These are phyloP conservation scores for Nasonovia ribisnigri DNA, from an alignment of 2,888 invertebrate species.

Conservation along the genomic window DNA sequence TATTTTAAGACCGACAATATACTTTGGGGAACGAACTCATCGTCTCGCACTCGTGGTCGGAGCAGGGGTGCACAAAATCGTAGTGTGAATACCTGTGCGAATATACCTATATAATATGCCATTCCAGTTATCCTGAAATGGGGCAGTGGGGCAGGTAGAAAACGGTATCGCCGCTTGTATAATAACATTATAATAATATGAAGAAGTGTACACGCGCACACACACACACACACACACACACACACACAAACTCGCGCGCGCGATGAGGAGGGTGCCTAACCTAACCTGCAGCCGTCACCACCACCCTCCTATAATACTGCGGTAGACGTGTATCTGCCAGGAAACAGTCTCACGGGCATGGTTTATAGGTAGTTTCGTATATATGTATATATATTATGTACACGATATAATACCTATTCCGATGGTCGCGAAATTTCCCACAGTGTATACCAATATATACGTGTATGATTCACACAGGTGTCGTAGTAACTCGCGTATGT, in stretches of 20 bases:
- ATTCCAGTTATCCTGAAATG: background rate
- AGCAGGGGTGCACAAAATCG: background rate
- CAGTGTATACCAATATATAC: background rate
- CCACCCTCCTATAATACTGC: background rate
- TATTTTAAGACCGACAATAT: background rate
- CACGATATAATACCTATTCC: background rate
- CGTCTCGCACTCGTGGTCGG: background rate
- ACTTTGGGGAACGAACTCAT: background rate
- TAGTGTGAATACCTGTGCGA: background rate
- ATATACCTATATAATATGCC: background rate
- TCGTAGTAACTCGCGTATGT: background rate
- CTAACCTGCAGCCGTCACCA: background rate
- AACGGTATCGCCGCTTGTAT: background rate
- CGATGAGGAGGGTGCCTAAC: background rate
- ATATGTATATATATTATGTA: background rate
- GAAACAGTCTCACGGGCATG: constrained; percentile 3
- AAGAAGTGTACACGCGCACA: background rate
- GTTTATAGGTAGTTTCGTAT: background rate
- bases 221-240: background rate
- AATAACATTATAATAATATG: background rate
- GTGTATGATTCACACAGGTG: background rate
- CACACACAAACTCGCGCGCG: background rate
- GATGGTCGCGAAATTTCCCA: constrained; percentile 10
- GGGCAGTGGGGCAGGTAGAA: constrained; percentile 1
- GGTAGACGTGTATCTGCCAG: background rate